Conservation (phyloP, 2,113 vertebrate species). For the Deroptyus accipitrinus region DNA sequence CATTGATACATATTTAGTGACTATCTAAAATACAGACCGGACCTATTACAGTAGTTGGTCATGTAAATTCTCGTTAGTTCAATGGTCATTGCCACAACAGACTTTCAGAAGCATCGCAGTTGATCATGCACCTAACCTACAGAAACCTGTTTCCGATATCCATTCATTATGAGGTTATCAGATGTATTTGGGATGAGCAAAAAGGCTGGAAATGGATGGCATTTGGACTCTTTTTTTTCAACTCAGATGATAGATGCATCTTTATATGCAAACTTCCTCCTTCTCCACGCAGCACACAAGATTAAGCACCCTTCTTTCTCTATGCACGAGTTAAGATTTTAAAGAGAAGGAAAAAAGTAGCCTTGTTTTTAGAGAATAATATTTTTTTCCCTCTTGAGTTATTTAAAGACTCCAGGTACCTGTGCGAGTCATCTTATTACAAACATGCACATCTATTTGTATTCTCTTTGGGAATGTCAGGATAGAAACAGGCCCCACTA, state of each 20-base stretch:
- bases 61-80: conserved; percentile 47
- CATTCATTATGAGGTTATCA: neutral
- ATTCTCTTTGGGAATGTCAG: neutral
- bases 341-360: neutral
- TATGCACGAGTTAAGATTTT: neutral
- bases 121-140: neutral
- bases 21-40: conserved; percentile 12
- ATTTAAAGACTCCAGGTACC: neutral
- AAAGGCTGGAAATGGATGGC: neutral
- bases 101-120: conserved; percentile 17
- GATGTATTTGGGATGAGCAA: neutral
- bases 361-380: neutral
- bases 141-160: conserved; percentile 7
- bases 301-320: neutral
- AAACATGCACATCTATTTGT: neutral
- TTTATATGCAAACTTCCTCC: neutral
- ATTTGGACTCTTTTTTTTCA: neutral
- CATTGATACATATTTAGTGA: conserved; percentile 27
- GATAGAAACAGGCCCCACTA: neutral
- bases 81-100: conserved; percentile 7
- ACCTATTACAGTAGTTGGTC: conserved; percentile 25
- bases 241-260: neutral
- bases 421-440: neutral
- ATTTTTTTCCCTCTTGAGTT: neutral
- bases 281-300: neutral